Evolutionary conservation across 64 coral and sea anemone genomes (phyloP).

Genomic region (Actinia equina): DNA sequence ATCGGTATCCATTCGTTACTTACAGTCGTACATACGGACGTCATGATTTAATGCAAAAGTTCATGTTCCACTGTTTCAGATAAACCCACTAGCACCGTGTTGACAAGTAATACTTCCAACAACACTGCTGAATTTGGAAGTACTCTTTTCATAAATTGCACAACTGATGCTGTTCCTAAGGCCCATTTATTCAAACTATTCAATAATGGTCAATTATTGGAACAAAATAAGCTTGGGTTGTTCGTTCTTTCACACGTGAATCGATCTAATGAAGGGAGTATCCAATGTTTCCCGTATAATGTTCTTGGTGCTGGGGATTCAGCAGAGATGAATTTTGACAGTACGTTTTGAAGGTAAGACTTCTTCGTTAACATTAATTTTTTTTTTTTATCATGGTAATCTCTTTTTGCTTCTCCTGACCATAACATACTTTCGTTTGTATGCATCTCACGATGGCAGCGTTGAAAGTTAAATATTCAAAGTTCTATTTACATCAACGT

Average conservation of each 20-base stretch:
- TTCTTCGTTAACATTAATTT: too few species aligned
- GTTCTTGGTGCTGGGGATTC: slow-evolving; percentile 14
- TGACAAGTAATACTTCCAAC: not conserved
- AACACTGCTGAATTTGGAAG: slow-evolving; percentile 17
- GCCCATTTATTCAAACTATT: slow-evolving; percentile 22
- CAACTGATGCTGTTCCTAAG: slow-evolving; percentile 25
- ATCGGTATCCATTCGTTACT: too few species aligned
- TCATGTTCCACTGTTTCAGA: too few species aligned
- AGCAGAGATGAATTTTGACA: slow-evolving; percentile 31
- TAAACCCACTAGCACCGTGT: slow-evolving; percentile 2
- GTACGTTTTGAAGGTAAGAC: not conserved
- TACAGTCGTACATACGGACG: too few species aligned
- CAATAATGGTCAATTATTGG: slow-evolving; percentile 19
- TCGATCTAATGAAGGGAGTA: slow-evolving; percentile 10
- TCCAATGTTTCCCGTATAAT: slow-evolving; percentile 37
- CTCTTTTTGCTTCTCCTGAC: too few species aligned
- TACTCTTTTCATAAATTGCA: slow-evolving; percentile 27
- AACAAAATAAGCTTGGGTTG: not conserved
- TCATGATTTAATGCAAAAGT: too few species aligned
- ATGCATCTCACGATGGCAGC: too few species aligned
- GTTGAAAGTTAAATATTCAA: too few species aligned
- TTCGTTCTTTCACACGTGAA: slow-evolving; percentile 27
- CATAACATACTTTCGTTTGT: too few species aligned
- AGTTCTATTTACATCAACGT: too few species aligned
- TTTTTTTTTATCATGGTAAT: too few species aligned